phyloP scores from a whole-genome alignment of 2,797 vertebrate species.

The Sebastes hopkinsi region DNA sequence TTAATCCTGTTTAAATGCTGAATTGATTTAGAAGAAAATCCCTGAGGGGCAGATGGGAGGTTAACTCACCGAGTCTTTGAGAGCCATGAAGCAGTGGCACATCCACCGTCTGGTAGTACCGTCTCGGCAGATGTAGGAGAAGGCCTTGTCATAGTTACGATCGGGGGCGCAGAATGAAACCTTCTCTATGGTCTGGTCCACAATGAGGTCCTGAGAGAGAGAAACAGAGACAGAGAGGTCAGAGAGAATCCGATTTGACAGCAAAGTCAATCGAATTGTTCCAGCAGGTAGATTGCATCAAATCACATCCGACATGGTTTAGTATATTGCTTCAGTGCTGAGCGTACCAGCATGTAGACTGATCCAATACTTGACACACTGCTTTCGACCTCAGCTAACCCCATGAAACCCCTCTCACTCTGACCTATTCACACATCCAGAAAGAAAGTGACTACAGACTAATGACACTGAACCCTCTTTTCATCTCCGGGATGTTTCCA shows the following conservation, averaged over 20 bases:
- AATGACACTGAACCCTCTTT: conserved; percentile 44
- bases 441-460: conserved; percentile 35
- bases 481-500: conserved; percentile 52
- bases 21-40: background rate
- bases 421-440: conserved; percentile 30
- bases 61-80: conserved; percentile 90
- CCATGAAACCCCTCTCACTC: background rate
- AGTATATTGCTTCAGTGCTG: background rate
- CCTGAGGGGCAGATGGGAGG: background rate
- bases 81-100: conserved; percentile 95
- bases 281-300: background rate
- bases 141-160: conserved; percentile 94
- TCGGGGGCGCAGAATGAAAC: conserved; percentile 95
- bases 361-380: conserved; percentile 23
- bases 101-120: conserved; percentile 96
- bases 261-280: background rate
- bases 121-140: conserved; percentile 95
- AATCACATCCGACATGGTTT: background rate
- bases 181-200: conserved; percentile 96
- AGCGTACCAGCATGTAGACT: background rate
- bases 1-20: background rate
- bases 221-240: background rate
- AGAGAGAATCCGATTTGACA: background rate
- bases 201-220: conserved; percentile 88
- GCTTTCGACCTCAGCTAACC: conserved; percentile 38